Base-by-base conservation (phyloP, 2,113 vertebrate species). In the Tympanuchus pallidicinctus region DNA sequence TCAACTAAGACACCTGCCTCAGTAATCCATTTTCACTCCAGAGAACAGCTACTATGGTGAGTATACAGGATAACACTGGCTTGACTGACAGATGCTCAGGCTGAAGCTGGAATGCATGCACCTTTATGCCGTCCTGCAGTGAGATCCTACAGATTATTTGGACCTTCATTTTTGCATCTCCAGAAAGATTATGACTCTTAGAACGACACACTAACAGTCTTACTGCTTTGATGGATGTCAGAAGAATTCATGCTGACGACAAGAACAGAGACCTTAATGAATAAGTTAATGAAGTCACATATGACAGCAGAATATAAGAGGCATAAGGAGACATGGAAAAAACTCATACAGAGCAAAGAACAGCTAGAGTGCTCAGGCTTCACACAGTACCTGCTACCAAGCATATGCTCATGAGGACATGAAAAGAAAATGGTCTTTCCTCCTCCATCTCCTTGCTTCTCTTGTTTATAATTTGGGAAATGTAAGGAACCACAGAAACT, bases 281-380 rank as follows among this genome's bases (percentile, higher is more conserved):
- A 18, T 76, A 93, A 92, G 66, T 89, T 88, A 92, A 88, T 84
- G 61, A 89, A 91, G 84, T 92, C 90, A 94, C 86, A 83, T 82
- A 84, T 17, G 82, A 85, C 84, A 66, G 73, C 34, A 91, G 63
- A 90, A 95, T 50, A 15, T 50, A 93, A 84, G 59, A 90, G 86
- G 75, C 75, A 76, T n/a, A 85, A 66, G 54, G 40, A 91, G 32
- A 94, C 76, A 71, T 72, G 65, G 38, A 90, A 88, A 92, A 30
- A 86, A 56, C 22, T 11, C 40, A 63, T 40, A 92, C 21, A 90
- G 50, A 50, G 77, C 42, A 83, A 36, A 92, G 66, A 34, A 82
- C 30, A 88, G 66, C n/a, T 88, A 8, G 0, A 42, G 73, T 8
- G 17, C 17, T 90, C 80, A 81, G 50, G 32, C 63, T 89, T 90